Evolutionary conservation across 1,140 invertebrate genomes (phyloP), one percentile per base, ranked within the genome.

Genomic region (Pseudomyrmex cubaensis): DNA sequence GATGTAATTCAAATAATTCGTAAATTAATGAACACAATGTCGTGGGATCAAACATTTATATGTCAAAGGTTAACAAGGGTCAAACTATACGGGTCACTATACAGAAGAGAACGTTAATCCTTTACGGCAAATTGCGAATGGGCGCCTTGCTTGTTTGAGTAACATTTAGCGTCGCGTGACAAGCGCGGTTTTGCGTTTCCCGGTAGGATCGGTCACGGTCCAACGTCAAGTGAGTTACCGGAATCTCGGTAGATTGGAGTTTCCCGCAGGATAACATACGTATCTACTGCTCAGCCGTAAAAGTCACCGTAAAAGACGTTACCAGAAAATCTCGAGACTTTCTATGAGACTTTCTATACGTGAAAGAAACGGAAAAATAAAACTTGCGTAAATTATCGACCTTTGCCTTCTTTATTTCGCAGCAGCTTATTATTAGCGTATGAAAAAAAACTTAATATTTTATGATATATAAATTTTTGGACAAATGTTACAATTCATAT

Each of bases 131-230:
- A 80, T 80, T 80, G 44, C 66, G 54, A 70, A 72, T 2, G 20
- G 20, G 17, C 5, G n/a, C 62, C 74, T 10, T 35, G 76, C 15
- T 80, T 80, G 66, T 80, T 80, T 80, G 76, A 72, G 76, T 22
- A 80, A 25, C 76, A 80, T 80, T 70, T 80, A 70, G 76, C 66
- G 59, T 72, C 66, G 76, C 76, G 66, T 72, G 66, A 80, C 76
- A 80, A 72, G 76, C 66, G 66, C 44, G 76, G 76, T 80, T 72
- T 80, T 80, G 66, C 22, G 76, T 80, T 46, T 48, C 76, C 35
- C 76, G 64, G 66, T 70, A 80, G 54, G 76, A 80, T 80, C 76
- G 76, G 76, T 80, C 76, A 80, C 20, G 66, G 76, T 70, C 66
- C 54, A 80, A 80, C 54, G 56, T 80, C 62, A 59, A 69, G 63